Evolutionary conservation across 2,797 vertebrate species (phyloP).

Genomic region (Gymnodraco acuticeps): DNA sequence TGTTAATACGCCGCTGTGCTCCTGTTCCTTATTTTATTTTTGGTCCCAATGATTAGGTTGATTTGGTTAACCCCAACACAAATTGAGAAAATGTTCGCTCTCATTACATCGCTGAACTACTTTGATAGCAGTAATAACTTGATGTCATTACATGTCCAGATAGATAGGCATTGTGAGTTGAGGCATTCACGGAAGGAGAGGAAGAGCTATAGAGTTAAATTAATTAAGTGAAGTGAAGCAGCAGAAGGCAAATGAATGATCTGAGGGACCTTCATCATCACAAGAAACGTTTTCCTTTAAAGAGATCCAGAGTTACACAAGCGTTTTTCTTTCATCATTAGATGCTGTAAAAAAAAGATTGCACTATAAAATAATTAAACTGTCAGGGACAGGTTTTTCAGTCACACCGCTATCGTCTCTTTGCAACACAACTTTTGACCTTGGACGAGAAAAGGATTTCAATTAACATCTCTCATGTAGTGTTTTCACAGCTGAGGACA

Average conservation of each 20-base stretch:
- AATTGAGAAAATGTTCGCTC: conserved; percentile 50
- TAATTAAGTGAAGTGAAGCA: conserved; percentile 61
- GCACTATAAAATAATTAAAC: conserved; percentile 6
- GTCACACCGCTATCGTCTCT: conserved; percentile 11
- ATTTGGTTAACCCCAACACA: conserved; percentile 58
- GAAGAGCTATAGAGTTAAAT: conserved; percentile 53
- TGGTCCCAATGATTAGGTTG: conserved; percentile 46
- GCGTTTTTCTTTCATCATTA: conserved; percentile 14
- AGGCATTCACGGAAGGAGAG: conserved; percentile 30
- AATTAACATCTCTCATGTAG: conserved; percentile 45
- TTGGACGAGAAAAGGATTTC: conserved; percentile 45
- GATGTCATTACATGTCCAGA: conserved; percentile 63
- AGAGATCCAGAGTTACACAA: conserved; percentile 27
- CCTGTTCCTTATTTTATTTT: conserved; percentile 33
- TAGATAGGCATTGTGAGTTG: conserved; percentile 46
- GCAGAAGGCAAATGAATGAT: conserved; percentile 34
- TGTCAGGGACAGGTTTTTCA: conserved; percentile 18
- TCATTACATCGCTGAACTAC: conserved; percentile 48
- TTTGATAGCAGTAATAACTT: conserved; percentile 56
- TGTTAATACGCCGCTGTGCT: conserved; percentile 56
- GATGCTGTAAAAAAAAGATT: conserved; percentile 7
- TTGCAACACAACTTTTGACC: conserved; percentile 49
- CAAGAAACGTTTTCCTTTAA: conserved; percentile 40
- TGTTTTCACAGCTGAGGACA: conserved; percentile 51
- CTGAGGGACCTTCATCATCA: conserved; percentile 40